Conservation (phyloP, 2,113 vertebrate species). For the Acrocephalus kingi region DNA sequence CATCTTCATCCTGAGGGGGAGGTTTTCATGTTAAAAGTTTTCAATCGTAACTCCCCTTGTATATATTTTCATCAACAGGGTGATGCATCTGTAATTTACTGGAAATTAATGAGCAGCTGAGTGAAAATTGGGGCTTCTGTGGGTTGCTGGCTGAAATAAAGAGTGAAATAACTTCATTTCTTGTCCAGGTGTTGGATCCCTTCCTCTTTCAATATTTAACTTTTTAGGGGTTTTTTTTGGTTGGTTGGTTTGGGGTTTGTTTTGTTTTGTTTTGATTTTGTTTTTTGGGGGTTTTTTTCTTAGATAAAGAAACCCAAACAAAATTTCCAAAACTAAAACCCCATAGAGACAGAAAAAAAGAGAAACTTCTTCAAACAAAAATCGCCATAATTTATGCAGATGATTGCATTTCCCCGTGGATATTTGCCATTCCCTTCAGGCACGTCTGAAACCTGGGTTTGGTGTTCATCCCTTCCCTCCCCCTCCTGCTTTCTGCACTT, state of each 20-base stretch:
- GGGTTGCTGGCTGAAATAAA: background rate
- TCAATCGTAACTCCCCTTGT: accelerated
- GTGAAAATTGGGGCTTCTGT: background rate
- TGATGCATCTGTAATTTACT: background rate
- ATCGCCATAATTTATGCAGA: background rate
- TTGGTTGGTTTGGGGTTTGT: too few species aligned
- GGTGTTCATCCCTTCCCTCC: background rate
- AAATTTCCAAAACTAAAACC: background rate
- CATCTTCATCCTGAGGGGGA: background rate
- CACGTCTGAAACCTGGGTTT: background rate
- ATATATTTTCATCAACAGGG: background rate
- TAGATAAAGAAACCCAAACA: background rate
- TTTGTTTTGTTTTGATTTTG: too few species aligned
- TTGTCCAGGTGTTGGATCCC: background rate
- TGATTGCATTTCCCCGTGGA: background rate
- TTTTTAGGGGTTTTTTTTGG: too few species aligned
- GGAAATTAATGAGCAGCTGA: background rate
- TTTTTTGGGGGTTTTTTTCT: background rate
- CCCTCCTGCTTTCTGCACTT: background rate
- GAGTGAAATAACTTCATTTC: background rate
- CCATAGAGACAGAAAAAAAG: background rate
- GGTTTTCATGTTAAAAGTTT: background rate
- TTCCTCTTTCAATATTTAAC: background rate
- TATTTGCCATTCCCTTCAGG: background rate
- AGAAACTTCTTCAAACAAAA: background rate